Evolutionary conservation across 2,113 vertebrate genomes (phyloP).

Genomic region (Donacobius atricapilla): DNA sequence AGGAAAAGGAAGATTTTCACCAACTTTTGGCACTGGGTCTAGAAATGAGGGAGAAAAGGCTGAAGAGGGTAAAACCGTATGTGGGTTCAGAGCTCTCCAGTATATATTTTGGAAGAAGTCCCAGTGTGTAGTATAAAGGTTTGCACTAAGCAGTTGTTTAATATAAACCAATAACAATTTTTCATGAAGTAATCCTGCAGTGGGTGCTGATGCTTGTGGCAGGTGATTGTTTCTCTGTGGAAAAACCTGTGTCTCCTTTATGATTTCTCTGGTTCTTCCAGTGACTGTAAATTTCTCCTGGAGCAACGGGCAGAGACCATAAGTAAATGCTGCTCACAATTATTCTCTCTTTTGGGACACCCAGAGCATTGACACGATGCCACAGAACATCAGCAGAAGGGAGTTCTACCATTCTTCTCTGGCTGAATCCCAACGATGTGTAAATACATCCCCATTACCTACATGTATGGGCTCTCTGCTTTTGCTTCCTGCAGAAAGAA

Average conservation of each 20-base stretch:
- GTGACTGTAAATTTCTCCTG: not conserved
- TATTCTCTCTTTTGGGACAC: not conserved
- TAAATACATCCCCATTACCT: not conserved
- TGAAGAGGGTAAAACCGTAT: not conserved
- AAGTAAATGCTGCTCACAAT: not conserved
- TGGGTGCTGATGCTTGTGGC: not conserved
- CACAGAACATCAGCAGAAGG: not conserved
- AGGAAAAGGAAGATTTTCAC: not conserved
- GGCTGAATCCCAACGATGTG: not conserved
- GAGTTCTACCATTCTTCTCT: not conserved
- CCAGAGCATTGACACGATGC: not conserved
- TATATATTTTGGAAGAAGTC: not conserved
- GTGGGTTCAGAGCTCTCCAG: not conserved
- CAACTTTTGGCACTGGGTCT: not conserved
- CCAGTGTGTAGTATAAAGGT: not conserved
- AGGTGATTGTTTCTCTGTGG: no score
- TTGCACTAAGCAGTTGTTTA: not conserved
- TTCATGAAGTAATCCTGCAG: not conserved
- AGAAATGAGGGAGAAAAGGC: not conserved
- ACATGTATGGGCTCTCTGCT: not conserved
- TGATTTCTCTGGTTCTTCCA: not conserved
- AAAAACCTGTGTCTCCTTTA: not conserved
- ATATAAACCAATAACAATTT: not conserved
- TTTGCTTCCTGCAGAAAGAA: not conserved
- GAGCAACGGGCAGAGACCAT: not conserved